Conservation (phyloP, 2,888 invertebrate species). For the Trichopria drosophilae region DNA sequence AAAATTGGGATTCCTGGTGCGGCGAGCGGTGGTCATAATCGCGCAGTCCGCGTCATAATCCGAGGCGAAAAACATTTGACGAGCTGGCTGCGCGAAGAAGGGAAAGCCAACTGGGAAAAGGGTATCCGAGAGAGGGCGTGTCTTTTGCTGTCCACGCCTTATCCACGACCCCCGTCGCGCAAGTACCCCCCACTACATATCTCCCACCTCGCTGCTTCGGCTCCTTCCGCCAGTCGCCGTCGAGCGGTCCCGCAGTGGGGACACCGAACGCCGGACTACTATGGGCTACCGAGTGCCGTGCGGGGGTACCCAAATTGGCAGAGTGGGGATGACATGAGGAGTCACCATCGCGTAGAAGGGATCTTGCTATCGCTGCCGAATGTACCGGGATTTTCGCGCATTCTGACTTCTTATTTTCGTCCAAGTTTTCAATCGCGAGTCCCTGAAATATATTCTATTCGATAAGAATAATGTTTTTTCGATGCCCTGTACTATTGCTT, state of each 20-base stretch:
- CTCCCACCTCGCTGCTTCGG: constrained; percentile 4
- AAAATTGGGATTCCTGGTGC: constrained; percentile 24
- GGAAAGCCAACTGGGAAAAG: constrained; percentile 29
- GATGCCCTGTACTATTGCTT: too few species aligned
- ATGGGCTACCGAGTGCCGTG: too few species aligned
- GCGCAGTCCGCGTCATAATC: constrained; percentile 59
- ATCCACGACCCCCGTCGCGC: constrained; percentile 33
- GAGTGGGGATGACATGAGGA: too few species aligned
- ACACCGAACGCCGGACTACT: too few species aligned
- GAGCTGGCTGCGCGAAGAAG: constrained; percentile 41
- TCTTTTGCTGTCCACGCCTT: constrained; percentile 40
- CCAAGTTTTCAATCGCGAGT: too few species aligned
- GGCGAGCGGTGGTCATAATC: constrained; percentile 55
- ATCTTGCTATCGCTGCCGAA: too few species aligned
- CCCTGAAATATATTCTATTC: too few species aligned
- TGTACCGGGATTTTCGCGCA: too few species aligned
- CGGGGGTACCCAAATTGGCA: too few species aligned
- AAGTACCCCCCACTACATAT: neutral
- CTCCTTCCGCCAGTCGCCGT: constrained; percentile 7
- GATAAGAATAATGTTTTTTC: too few species aligned
- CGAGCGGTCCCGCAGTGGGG: neutral
- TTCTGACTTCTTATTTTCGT: too few species aligned
- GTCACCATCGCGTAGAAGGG: too few species aligned
- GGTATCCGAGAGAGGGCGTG: constrained; percentile 42
- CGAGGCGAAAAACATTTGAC: constrained; percentile 58